Conservation (phyloP, 2,797 vertebrate genomes). For the Margarornis squamiger region DNA sequence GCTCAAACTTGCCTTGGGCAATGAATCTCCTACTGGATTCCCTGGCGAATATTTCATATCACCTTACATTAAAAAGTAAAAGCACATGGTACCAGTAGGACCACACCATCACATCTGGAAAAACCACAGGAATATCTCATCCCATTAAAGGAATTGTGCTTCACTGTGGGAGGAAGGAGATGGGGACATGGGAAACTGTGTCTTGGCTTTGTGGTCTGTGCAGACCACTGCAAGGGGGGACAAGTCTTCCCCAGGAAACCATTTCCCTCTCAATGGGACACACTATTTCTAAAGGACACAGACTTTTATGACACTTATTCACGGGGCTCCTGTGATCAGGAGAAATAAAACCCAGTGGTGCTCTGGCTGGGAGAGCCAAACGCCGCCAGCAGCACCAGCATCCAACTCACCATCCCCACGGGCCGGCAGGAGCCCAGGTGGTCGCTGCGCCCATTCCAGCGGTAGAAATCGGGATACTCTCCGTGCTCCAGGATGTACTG, state of each 20-base stretch:
- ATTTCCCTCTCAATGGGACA: neutral
- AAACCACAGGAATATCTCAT: neutral
- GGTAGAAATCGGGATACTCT: conserved; percentile 89
- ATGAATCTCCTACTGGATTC: neutral
- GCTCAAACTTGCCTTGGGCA: neutral
- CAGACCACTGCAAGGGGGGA: accelerated
- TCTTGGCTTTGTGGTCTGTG: neutral
- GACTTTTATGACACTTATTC: neutral
- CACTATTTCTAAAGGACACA: neutral
- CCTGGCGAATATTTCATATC: accelerated
- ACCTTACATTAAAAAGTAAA: neutral
- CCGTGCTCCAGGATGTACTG: conserved; percentile 91
- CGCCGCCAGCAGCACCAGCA: accelerated
- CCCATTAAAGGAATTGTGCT: accelerated
- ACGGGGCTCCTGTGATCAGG: accelerated
- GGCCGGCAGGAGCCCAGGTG: conserved; percentile 93
- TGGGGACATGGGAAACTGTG: neutral
- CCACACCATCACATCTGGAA: neutral
- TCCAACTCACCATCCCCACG: conserved; percentile 85
- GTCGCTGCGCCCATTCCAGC: conserved; percentile 89
- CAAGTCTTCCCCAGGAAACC: neutral
- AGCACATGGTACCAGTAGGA: neutral
- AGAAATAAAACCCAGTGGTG: accelerated
- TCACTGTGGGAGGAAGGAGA: neutral
- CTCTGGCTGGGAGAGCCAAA: accelerated